phyloP scores from a whole-genome alignment of 2,113 vertebrate genomes.

The Suricata suricatta region DNA sequence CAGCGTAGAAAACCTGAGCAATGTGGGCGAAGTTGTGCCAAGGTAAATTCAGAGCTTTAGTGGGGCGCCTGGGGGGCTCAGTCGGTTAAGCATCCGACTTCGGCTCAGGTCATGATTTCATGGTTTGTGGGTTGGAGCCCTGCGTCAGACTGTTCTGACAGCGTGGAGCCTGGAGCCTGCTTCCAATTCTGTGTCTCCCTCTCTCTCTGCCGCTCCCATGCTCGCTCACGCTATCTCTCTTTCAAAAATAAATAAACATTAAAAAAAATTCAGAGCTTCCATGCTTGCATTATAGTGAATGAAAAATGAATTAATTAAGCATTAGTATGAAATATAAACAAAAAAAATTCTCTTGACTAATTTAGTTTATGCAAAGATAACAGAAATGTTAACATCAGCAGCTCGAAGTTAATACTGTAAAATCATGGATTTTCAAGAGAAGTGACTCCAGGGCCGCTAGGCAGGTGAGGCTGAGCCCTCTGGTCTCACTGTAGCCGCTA shows the following conservation, averaged over 20 bases:
- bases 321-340: background rate
- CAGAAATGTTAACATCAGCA: background rate
- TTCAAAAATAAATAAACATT: too few species aligned
- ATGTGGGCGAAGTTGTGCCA: background rate
- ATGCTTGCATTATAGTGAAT: background rate
- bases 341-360: background rate
- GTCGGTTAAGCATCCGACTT: too few species aligned
- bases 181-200: too few species aligned
- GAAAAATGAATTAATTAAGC: background rate
- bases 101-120: too few species aligned
- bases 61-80: too few species aligned
- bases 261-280: background rate
- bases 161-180: too few species aligned
- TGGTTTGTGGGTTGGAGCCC: too few species aligned
- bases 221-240: too few species aligned
- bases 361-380: background rate
- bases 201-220: too few species aligned
- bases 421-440: background rate
- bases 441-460: background rate
- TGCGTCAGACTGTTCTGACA: too few species aligned
- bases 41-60: background rate
- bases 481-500: background rate
- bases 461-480: background rate
- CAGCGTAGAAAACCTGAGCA: background rate
- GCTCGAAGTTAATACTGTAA: background rate